phyloP scores from a whole-genome alignment of 2,888 invertebrate genomes.

The Melipona beecheii region DNA sequence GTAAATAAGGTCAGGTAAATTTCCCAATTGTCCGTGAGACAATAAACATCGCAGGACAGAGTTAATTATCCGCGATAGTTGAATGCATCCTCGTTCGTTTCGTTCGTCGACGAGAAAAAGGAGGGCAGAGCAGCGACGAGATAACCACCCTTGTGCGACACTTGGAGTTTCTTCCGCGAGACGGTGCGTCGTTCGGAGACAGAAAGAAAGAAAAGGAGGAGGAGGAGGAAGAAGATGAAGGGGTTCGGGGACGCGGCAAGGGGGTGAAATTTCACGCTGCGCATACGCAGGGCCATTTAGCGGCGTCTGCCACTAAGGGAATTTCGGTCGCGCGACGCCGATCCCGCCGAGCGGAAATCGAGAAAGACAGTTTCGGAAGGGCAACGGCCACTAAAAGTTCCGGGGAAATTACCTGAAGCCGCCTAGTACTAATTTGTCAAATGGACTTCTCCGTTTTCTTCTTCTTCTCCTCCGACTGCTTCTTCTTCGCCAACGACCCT shows the following conservation, averaged over 20 bases:
- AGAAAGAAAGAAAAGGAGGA: background rate
- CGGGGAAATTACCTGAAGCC: constrained; percentile 48
- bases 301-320: constrained; percentile 22
- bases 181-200: constrained; percentile 4
- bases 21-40: background rate
- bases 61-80: background rate
- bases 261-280: constrained; percentile 60
- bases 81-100: too few species aligned
- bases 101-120: background rate
- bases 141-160: background rate
- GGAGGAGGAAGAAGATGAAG: background rate
- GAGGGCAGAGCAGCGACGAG: too few species aligned
- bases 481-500: too few species aligned
- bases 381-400: constrained; percentile 48
- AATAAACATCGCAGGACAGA: background rate
- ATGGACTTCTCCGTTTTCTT: constrained; percentile 48
- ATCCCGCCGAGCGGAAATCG: constrained; percentile 26
- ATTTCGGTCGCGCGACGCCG: constrained; percentile 15
- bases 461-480: constrained; percentile 4
- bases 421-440: constrained; percentile 52
- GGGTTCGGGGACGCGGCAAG: constrained; percentile 2
- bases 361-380: constrained; percentile 40
- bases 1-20: background rate
- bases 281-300: constrained; percentile 41
- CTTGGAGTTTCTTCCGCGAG: constrained; percentile 9